Conservation (phyloP, 2,888 invertebrate species). For the Phorcus lineatus region DNA sequence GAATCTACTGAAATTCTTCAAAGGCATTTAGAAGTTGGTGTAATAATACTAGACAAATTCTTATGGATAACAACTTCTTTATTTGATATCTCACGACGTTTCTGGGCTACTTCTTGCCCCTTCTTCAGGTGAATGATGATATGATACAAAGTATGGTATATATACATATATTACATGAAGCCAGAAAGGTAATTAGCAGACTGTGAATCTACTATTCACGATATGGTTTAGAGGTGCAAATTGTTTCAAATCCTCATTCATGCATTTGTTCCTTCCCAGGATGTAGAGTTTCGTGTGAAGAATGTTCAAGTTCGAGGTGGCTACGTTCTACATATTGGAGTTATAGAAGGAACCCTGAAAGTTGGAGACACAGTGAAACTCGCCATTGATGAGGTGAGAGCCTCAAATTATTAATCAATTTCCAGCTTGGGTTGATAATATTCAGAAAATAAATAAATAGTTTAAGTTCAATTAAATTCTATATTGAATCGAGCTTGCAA, state of each 20-base stretch:
- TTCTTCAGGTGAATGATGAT: too few species aligned
- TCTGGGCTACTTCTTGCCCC: too few species aligned
- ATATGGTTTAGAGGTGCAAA: not conserved
- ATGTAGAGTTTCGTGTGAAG: conserved; percentile 91
- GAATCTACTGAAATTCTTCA: too few species aligned
- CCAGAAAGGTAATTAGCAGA: too few species aligned
- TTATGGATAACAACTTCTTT: too few species aligned
- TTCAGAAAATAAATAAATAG: not conserved
- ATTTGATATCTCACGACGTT: too few species aligned
- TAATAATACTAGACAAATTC: too few species aligned
- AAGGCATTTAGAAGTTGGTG: too few species aligned
- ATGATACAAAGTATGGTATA: too few species aligned
- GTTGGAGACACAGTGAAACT: conserved; percentile 90
- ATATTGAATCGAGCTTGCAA: not conserved
- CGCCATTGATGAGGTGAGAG: conserved; percentile 84
- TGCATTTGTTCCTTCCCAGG: conserved; percentile 74
- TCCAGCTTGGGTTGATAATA: too few species aligned
- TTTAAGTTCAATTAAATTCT: not conserved
- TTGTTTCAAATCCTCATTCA: not conserved
- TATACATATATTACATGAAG: too few species aligned
- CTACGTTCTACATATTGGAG: conserved; percentile 94
- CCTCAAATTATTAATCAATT: not conserved
- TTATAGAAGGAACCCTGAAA: conserved; percentile 86
- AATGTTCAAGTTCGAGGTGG: conserved; percentile 90
- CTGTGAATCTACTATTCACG: too few species aligned